Base-by-base conservation (phyloP, 1,140 invertebrate genomes). In the Agrypnia vestita region DNA sequence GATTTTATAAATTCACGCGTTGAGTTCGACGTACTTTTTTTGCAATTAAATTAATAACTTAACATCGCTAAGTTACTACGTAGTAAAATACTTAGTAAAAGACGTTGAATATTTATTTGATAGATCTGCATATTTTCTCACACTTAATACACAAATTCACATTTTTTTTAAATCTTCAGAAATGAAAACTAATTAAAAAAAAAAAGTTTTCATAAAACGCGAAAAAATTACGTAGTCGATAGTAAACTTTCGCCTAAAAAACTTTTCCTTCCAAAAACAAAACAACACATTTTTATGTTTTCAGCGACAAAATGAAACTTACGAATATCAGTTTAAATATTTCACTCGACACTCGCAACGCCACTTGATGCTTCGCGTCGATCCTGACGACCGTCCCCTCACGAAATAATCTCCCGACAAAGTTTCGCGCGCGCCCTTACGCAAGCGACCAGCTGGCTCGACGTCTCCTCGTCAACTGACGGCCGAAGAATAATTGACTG, bases 401-500 rank as follows among this genome's bases (percentile, higher is more conserved):
- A 51, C 67, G 47, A 71, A 71, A 71, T 51, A 71, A 21, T 71
- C 51, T 51, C 47, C 46, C 15, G 46, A 51, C 8, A 15, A 53
- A 51, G 67, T 53, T 71, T 53, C 1, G 44, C 13, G 17, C 21
- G 13, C 6, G 61, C 11, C 25, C 35, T 35, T 43, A 64, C 67
- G 44, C 46, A 51, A 21, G 8, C 47, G 49, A 15, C 35, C 25
- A 1, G n/a, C 71, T 12, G 51, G 51, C 13, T 13, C 17, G 71
- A 56, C 71, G 71, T 53, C 44, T 44, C 53, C 56, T 19, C 71
- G 71, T 43, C 71, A 55, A 74, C 71, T 74, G 71, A 44, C 71
- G 71, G n/a, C 9, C 51, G 21, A 43, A 4, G 67, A 71, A 49
- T 51, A 71, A 71, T 71, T 71, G 53, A 53, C 49, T 43, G 51